A percentile compares a stretch with the other conserved stretches of the same genome.
phyloP scores from a whole-genome alignment of 2,888 invertebrate species.

The Lasioglossum calceatum region DNA sequence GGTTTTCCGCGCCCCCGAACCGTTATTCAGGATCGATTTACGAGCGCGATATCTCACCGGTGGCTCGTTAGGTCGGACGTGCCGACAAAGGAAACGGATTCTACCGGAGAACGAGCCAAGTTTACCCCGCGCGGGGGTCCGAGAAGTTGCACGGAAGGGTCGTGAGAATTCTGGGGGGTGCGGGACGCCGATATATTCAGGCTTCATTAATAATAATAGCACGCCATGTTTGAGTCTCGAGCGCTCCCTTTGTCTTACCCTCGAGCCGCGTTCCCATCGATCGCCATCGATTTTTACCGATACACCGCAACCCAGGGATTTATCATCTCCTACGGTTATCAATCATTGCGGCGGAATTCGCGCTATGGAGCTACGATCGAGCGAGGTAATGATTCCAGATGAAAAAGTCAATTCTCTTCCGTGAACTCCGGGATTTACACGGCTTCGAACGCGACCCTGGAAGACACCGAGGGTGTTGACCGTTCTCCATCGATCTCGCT shows the following conservation, averaged over 20 bases:
- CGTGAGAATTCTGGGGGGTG: constrained; percentile 56
- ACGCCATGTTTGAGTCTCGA: constrained; percentile 29
- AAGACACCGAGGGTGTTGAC: background rate
- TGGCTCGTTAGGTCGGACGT: constrained; percentile 71
- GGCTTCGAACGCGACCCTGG: background rate
- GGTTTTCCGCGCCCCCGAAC: constrained; percentile 52
- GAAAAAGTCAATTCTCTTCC: background rate
- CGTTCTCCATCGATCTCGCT: background rate
- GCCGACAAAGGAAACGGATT: constrained; percentile 76
- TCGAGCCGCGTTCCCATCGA: constrained; percentile 44
- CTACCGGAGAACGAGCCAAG: constrained; percentile 62
- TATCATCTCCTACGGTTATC: background rate
- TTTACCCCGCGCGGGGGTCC: constrained; percentile 47
- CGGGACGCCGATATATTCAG: constrained; percentile 59
- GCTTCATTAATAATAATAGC: constrained; percentile 75
- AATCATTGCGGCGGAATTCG: background rate
- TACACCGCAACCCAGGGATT: background rate
- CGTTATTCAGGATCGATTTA: constrained; percentile 76
- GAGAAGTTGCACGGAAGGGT: constrained; percentile 50
- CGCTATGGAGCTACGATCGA: background rate
- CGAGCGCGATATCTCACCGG: constrained; percentile 70
- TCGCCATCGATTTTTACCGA: constrained; percentile 36
- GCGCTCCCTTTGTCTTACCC: constrained; percentile 43
- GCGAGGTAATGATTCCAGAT: background rate
- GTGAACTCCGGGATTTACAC: background rate